Evolutionary conservation across 2,797 vertebrate genomes (phyloP).

Genomic region (Cryptoprocta ferox): DNA sequence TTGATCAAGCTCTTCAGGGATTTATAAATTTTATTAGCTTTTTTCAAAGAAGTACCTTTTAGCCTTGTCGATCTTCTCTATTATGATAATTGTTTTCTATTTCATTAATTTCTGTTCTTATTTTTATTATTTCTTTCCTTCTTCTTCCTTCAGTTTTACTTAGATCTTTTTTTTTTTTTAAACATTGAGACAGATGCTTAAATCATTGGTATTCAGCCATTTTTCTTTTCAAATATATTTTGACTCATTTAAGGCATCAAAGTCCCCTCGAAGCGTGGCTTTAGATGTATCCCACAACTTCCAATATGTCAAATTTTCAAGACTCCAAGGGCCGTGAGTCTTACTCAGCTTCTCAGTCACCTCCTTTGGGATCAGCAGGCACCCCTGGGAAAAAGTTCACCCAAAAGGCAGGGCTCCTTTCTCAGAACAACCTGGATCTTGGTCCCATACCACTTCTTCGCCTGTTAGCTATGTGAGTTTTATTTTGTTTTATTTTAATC

Average conservation of each 20-base stretch:
- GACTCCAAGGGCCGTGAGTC: neutral
- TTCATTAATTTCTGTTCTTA: neutral
- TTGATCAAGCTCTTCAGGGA: neutral
- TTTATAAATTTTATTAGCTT: neutral
- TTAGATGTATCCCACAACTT: neutral
- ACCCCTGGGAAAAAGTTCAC: neutral
- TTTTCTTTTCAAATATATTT: neutral
- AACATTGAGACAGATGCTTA: neutral
- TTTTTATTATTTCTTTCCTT: slow-evolving; percentile 1
- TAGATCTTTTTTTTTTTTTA: neutral
- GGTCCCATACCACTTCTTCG: neutral
- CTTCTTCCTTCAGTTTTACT: slow-evolving; percentile 13
- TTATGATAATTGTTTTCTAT: neutral
- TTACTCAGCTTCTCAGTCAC: neutral
- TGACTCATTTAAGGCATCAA: neutral
- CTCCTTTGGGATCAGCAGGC: neutral
- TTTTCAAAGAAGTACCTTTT: slow-evolving; percentile 6
- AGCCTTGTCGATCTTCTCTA: neutral
- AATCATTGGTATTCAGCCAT: neutral
- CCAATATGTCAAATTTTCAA: neutral
- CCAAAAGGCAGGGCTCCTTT: neutral
- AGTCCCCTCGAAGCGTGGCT: neutral
- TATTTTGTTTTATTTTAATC: neutral
- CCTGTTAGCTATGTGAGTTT: neutral
- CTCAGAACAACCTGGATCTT: neutral